Evolutionary conservation across 2,888 invertebrate species (phyloP).

Genomic region (Apodemia mormo): DNA sequence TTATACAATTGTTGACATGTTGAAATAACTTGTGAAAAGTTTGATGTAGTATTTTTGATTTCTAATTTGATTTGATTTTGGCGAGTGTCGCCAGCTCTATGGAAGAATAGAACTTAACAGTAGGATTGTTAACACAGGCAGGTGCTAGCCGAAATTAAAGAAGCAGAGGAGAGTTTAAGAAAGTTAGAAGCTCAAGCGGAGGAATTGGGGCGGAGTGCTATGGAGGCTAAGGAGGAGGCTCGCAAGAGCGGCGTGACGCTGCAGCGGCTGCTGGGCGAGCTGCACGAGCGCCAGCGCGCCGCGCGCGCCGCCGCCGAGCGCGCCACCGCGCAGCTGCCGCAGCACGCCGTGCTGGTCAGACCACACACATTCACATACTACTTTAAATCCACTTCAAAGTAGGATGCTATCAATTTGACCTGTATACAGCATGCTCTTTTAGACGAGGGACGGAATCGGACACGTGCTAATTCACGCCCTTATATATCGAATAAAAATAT

Average conservation of each 20-base stretch:
- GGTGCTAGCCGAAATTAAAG: conserved; percentile 59
- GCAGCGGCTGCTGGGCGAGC: conserved; percentile 44
- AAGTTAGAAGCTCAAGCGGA: conserved; percentile 55
- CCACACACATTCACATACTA: too few relatives aligned
- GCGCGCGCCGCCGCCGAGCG: conserved; percentile 44
- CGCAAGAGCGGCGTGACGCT: conserved; percentile 50
- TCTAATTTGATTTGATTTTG: not conserved
- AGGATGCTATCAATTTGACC: too few relatives aligned
- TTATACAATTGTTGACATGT: too few relatives aligned
- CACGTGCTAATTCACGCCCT: too few relatives aligned
- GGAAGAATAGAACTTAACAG: not conserved
- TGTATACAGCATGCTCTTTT: too few relatives aligned
- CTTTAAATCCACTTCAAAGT: too few relatives aligned
- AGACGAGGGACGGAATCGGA: too few relatives aligned
- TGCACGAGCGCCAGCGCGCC: conserved; percentile 36
- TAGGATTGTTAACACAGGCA: conserved; percentile 43
- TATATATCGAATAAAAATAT: too few relatives aligned
- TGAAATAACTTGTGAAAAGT: not conserved
- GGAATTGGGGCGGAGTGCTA: conserved; percentile 52
- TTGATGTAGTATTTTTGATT: too few relatives aligned
- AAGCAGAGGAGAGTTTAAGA: conserved; percentile 50
- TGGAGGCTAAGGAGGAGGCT: conserved; percentile 54
- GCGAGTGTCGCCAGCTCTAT: too few relatives aligned
- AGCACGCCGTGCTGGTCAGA: conserved; percentile 53
- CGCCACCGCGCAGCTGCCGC: conserved; percentile 55